Base-by-base conservation (phyloP, 2,797 vertebrate species). In the Sebastes diploproa region DNA sequence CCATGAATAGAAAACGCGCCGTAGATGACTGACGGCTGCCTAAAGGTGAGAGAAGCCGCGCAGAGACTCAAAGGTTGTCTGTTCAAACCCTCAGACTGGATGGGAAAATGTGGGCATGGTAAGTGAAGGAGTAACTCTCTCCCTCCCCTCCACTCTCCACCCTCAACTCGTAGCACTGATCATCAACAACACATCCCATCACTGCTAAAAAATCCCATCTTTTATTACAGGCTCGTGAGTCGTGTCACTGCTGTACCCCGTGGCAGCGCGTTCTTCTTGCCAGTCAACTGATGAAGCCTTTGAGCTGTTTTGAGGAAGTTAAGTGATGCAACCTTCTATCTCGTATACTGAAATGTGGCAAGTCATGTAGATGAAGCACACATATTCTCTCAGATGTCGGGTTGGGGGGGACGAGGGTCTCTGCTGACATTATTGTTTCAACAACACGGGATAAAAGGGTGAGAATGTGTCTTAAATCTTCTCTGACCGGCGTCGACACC, bases 251-350 rank as follows among this genome's bases (percentile, higher is more conserved):
- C 80, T 69, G 32, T 63, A 55, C 78, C 77, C 63, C 4, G 25
- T 18, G 25, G 60, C 69, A 18, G 61, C 50, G 7, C 65, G 60
- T 64, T 80, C 75, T 76, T 80, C 75, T 77, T 80, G 77, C 72
- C 87, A 86, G 36, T 91, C 85, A 87, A 85, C 68, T 7, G 82
- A 77, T 46, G 77, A 80, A 67, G 86, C 75, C 90, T 92, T 85
- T 88, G 91, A 93, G 92, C 90, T 88, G 89, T 83, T 91, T 90
- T 84, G 77, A 88, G 63, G 82, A 91, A 82, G 72, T 84, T 72
- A 92, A 90, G 85, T 91, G 91, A 94, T 91, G 93, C 88, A 94
- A 92, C 86, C 70, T 50, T 83, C 77, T 59, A 50, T 92, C 81
- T 86, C 77, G 69, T 52, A 82, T 42, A 80, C 87, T 86, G 88